A percentile compares a stretch with the other conserved stretches of the same genome.
Evolutionary conservation across 2,797 vertebrate species (phyloP).

Genomic region (Muraenolepis orangiensis): DNA sequence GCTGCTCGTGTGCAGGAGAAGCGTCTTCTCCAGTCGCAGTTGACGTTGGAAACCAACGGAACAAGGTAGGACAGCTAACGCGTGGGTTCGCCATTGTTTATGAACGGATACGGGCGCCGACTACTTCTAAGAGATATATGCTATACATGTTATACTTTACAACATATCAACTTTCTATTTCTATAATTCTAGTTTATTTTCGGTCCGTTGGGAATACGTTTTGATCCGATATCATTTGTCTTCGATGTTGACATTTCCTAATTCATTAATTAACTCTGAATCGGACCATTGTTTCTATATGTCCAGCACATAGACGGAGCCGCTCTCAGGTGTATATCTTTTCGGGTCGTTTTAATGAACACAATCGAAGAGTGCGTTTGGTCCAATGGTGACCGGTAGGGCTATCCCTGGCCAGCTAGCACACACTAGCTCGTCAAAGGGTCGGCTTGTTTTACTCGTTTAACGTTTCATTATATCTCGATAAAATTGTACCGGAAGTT

Average conservation of each 20-base stretch:
- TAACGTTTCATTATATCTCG: too few relatives aligned
- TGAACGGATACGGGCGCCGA: constrained; percentile 25
- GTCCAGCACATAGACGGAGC: background rate
- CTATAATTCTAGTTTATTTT: too few relatives aligned
- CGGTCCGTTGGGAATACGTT: background rate
- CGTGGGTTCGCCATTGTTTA: constrained; percentile 66
- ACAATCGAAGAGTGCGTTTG: too few relatives aligned
- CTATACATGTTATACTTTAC: too few relatives aligned
- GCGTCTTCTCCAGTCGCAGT: background rate
- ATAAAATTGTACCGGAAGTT: background rate
- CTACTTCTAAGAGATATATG: background rate
- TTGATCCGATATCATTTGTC: background rate
- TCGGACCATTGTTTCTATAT: background rate
- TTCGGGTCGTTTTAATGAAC: too few relatives aligned
- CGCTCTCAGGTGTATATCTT: background rate
- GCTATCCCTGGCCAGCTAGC: background rate
- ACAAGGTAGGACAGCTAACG: constrained; percentile 52
- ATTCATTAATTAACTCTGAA: background rate
- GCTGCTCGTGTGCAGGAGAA: background rate
- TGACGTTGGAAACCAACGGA: constrained; percentile 20
- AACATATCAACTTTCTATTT: too few relatives aligned
- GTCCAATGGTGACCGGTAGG: background rate
- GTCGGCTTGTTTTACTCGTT: too few relatives aligned
- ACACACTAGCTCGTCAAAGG: background rate
- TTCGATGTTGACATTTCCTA: background rate